Conservation (phyloP, 1,140 invertebrate species). For the Laupala kohalensis region DNA sequence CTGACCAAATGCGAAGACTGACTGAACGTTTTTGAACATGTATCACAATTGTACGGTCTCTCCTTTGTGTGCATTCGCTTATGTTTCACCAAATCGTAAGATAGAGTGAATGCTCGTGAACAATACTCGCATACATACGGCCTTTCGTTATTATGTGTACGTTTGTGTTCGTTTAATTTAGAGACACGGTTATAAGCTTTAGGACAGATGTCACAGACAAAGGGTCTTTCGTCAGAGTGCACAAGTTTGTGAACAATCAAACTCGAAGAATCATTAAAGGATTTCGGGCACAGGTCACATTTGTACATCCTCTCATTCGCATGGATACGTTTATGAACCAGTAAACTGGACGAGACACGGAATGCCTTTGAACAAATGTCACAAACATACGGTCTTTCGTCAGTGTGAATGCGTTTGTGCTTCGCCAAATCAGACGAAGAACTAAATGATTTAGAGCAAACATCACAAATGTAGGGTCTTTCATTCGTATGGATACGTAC, state of each 20-base stretch:
- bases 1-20: neutral
- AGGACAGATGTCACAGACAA: no score
- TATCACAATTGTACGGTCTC: neutral
- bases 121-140: no score
- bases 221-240: no score
- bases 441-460: neutral
- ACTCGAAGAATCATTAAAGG: no score
- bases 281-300: neutral
- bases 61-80: neutral
- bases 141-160: no score
- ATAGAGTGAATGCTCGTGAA: no score
- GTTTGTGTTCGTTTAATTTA: no score
- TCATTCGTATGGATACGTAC: neutral
- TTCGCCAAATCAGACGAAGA: neutral
- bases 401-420: neutral
- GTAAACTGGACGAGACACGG: neutral
- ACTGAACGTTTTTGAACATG: conserved; percentile 1
- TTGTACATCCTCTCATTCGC: neutral
- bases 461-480: neutral
- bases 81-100: neutral
- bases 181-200: no score
- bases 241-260: no score
- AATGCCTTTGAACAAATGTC: neutral
- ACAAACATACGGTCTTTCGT: neutral
- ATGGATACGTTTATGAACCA: neutral